phyloP scores from a whole-genome alignment of 2,888 invertebrate species.

The Agrotis clavis region DNA sequence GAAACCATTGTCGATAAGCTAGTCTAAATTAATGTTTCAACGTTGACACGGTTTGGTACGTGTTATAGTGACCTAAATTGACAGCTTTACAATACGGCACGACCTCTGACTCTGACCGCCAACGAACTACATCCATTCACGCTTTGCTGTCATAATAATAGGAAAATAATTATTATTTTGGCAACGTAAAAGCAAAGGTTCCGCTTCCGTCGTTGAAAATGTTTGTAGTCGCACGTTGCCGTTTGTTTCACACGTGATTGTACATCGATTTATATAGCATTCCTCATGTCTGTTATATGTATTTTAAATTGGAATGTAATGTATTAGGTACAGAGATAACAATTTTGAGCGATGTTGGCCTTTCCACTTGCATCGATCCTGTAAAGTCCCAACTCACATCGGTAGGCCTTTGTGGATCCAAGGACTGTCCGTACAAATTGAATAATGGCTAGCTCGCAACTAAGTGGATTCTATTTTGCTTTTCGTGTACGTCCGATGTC shows the following conservation, averaged over 20 bases:
- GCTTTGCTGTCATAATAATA: conserved; percentile 40
- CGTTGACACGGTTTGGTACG: conserved; percentile 43
- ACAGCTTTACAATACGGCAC: conserved; percentile 37
- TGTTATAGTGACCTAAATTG: conserved; percentile 66
- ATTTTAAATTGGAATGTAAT: neutral
- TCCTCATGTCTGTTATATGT: neutral
- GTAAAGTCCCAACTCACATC: conserved; percentile 62
- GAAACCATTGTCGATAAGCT: conserved; percentile 64
- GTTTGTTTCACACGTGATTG: conserved; percentile 10
- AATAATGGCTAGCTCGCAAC: conserved; percentile 85
- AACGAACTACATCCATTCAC: conserved; percentile 40
- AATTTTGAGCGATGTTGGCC: conserved; percentile 10
- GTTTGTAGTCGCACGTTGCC: conserved; percentile 9
- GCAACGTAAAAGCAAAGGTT: conserved; percentile 20
- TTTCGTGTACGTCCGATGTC: conserved; percentile 76
- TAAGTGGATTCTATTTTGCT: conserved; percentile 87
- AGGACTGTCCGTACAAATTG: conserved; percentile 81
- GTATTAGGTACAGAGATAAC: conserved; percentile 5
- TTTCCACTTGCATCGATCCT: conserved; percentile 17
- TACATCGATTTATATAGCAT: conserved; percentile 7
- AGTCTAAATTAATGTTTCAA: conserved; percentile 63
- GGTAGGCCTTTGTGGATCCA: conserved; percentile 75
- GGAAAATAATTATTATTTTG: conserved; percentile 44
- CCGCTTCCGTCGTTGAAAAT: neutral
- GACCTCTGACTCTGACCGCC: conserved; percentile 50